These are phyloP conservation scores for Protobothrops mucrosquamatus DNA, from an alignment of 2,113 vertebrate genomes.

Conservation along the genomic window DNA sequence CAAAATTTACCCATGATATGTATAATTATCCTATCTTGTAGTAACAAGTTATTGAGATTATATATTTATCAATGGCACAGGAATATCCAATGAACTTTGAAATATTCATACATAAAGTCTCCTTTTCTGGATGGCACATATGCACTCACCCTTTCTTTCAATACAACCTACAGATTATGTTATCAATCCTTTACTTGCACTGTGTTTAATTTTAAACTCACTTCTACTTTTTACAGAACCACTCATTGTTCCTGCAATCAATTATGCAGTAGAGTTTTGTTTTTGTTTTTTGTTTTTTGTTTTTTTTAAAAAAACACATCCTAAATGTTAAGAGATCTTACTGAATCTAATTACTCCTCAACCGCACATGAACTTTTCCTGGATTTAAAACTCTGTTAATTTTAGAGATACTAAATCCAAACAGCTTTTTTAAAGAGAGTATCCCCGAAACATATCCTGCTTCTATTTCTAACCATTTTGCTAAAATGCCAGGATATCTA, in stretches of 20 bases:
- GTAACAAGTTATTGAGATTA: neutral
- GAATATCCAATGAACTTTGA: conserved; percentile 22
- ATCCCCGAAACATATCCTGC: conserved; percentile 27
- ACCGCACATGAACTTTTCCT: conserved; percentile 56
- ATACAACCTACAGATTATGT: conserved; percentile 47
- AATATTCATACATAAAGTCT: neutral
- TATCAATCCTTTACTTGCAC: conserved; percentile 48
- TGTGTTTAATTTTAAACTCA: conserved; percentile 60
- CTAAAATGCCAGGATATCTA: neutral
- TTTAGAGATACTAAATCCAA: conserved; percentile 41
- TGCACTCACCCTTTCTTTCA: neutral
- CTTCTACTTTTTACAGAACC: conserved; percentile 52
- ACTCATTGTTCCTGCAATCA: conserved; percentile 62
- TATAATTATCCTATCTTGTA: neutral
- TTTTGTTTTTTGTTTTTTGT: conserved; percentile 26
- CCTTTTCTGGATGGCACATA: conserved; percentile 1
- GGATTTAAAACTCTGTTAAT: conserved; percentile 53
- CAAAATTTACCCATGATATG: neutral
- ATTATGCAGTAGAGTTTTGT: conserved; percentile 60
- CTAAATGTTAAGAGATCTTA: conserved; percentile 32
- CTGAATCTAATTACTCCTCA: conserved; percentile 52
- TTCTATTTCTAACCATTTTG: neutral
- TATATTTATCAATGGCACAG: conserved; percentile 9
- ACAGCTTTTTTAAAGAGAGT: conserved; percentile 21
- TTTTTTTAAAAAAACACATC: conserved; percentile 12